These are phyloP conservation scores for Athalia rosae DNA, from an alignment of 2,888 invertebrate genomes.

Conservation along the genomic window DNA sequence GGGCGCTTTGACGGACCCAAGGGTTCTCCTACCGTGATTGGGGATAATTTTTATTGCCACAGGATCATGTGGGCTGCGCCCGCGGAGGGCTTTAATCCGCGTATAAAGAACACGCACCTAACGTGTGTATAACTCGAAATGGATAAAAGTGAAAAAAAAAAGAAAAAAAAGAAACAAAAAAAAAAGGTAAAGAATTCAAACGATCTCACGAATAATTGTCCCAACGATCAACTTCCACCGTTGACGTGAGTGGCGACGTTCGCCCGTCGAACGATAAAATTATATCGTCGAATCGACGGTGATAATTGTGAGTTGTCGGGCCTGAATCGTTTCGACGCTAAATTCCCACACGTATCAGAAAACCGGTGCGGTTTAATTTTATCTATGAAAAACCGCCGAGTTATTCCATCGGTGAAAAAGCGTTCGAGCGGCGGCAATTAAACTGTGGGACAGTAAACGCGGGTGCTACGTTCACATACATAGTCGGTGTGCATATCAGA, in stretches of 20 bases:
- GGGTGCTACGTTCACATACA: neutral
- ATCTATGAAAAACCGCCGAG: neutral
- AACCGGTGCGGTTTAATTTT: neutral
- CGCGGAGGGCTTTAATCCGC: constrained; percentile 14
- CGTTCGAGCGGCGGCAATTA: constrained; percentile 33
- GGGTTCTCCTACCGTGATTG: constrained; percentile 45
- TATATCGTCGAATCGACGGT: no score
- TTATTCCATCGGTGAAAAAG: neutral
- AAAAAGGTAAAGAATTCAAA: no score
- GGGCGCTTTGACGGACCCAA: constrained; percentile 45
- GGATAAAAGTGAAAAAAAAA: neutral
- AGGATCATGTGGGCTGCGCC: constrained; percentile 47
- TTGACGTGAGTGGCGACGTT: neutral
- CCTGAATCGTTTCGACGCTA: neutral
- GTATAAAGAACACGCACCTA: neutral
- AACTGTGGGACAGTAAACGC: constrained; percentile 1
- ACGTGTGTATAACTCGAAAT: neutral
- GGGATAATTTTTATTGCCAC: constrained; percentile 48
- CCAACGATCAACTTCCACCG: neutral
- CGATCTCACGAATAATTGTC: neutral
- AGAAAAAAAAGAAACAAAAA: no score
- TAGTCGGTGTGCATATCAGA: constrained; percentile 21
- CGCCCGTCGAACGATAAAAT: neutral
- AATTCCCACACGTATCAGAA: neutral
- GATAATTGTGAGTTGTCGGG: neutral